Evolutionary conservation across 2,113 vertebrate species (phyloP).

Genomic region (Prolemur simus): DNA sequence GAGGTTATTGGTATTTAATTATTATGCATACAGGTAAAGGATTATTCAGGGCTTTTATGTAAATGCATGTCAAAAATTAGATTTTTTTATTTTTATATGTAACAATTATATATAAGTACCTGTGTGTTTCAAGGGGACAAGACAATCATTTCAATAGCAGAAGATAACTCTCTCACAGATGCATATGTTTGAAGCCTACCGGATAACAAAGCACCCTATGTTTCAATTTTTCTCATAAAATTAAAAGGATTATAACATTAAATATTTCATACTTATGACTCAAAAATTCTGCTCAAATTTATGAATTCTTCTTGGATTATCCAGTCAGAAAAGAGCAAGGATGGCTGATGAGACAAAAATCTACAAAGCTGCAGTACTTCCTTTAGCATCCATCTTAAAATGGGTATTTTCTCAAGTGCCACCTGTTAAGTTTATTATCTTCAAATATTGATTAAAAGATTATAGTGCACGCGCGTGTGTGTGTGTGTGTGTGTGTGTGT

Average conservation of each 20-base stretch:
- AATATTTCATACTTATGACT: not conserved
- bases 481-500: not conserved
- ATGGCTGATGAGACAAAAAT: not conserved
- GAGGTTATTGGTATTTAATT: not conserved
- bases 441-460: not conserved
- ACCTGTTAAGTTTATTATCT: not conserved
- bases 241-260: not conserved
- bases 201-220: not conserved
- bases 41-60: not conserved
- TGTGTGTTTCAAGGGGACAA: not conserved
- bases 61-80: not conserved
- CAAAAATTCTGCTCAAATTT: not conserved
- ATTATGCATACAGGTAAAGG: not conserved
- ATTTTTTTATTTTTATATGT: not conserved
- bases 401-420: not conserved
- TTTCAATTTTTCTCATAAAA: slow-evolving; percentile 1
- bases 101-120: not conserved
- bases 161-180: not conserved
- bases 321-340: not conserved
- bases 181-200: not conserved
- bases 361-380: not conserved
- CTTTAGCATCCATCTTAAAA: not conserved
- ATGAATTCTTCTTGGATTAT: not conserved
- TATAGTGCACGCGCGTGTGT: not conserved
- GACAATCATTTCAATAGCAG: not conserved